These are phyloP conservation scores for Aricia artaxerxes DNA, from an alignment of 2,888 invertebrate species.

Conservation along the genomic window DNA sequence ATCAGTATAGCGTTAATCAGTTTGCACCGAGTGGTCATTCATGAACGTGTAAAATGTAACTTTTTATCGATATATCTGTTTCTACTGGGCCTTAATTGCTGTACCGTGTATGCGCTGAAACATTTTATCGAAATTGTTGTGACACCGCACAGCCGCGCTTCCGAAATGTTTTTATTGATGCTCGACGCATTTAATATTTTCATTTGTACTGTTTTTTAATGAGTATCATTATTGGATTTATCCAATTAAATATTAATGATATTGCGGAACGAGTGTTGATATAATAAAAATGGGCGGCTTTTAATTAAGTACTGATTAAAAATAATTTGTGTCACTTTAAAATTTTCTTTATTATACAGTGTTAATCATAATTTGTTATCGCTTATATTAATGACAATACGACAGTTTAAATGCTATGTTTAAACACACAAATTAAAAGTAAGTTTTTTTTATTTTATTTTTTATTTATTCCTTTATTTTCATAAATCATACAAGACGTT, in stretches of 20 bases:
- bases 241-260: not conserved
- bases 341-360: not conserved
- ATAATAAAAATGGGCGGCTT: not conserved
- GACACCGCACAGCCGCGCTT: not conserved
- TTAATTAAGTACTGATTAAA: not conserved
- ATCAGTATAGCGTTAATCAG: not conserved
- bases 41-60: constrained; percentile 36
- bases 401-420: too few relatives aligned
- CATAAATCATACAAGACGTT: too few relatives aligned
- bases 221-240: not conserved
- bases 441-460: too few relatives aligned
- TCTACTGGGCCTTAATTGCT: constrained; percentile 10
- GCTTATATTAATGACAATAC: not conserved
- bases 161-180: not conserved
- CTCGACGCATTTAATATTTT: not conserved
- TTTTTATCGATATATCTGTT: constrained; percentile 28
- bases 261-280: not conserved
- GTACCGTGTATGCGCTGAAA: not conserved
- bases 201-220: not conserved
- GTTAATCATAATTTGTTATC: not conserved
- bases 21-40: constrained; percentile 34
- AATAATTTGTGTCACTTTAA: not conserved
- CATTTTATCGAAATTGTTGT: not conserved
- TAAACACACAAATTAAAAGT: too few relatives aligned
- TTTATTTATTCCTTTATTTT: too few relatives aligned